Evolutionary conservation across 2,888 invertebrate genomes (phyloP).

Genomic region (Pterostichus madidus): DNA sequence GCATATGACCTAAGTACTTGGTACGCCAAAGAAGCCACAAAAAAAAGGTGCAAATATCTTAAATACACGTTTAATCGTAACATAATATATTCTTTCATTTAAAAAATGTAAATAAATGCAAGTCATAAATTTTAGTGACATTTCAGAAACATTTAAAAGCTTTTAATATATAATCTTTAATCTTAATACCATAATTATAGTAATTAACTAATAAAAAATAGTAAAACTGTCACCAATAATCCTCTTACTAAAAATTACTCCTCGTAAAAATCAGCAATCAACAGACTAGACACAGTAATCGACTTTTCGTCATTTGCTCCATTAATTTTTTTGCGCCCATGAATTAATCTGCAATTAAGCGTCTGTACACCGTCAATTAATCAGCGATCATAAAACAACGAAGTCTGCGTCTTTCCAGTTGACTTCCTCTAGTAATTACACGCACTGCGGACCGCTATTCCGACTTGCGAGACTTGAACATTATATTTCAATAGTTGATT

Average conservation of each 20-base stretch:
- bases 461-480: neutral
- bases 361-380: constrained; percentile 27
- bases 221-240: constrained; percentile 7
- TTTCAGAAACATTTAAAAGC: neutral
- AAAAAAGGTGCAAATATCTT: too few species aligned
- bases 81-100: too few species aligned
- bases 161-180: neutral
- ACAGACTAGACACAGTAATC: neutral
- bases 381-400: constrained; percentile 19
- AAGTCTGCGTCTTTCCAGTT: neutral
- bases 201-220: neutral
- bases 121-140: neutral
- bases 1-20: too few species aligned
- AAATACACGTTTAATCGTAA: too few species aligned
- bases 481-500: constrained; percentile 47
- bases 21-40: too few species aligned
- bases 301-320: neutral
- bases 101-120: too few species aligned
- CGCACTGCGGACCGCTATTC: constrained; percentile 13
- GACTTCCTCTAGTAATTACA: constrained; percentile 47
- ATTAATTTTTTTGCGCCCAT: constrained; percentile 9
- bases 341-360: constrained; percentile 48
- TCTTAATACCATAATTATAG: constrained; percentile 1
- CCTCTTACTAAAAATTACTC: neutral
- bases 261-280: neutral